Percentiles rank a stretch among this genome's conserved stretches.
Conservation (phyloP, 2,888 invertebrate species). For the Euzophera pinguis region DNA sequence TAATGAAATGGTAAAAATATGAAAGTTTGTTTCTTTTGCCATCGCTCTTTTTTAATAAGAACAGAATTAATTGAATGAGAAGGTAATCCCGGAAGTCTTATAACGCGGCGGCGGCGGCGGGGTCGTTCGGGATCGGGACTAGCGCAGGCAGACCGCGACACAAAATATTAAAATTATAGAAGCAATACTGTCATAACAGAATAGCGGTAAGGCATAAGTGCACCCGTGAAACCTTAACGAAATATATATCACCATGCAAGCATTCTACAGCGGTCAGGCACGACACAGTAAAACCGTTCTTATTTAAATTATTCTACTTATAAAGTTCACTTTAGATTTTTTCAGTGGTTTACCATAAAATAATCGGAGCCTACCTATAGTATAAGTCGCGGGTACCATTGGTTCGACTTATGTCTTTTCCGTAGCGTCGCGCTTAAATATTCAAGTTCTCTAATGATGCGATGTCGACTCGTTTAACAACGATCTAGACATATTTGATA, state of each 20-base stretch:
- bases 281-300: too few relatives aligned
- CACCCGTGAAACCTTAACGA: too few relatives aligned
- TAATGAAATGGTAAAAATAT: neutral
- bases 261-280: too few relatives aligned
- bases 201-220: too few relatives aligned
- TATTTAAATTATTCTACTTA: too few relatives aligned
- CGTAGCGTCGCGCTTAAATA: conserved; percentile 21
- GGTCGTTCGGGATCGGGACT: conserved; percentile 40
- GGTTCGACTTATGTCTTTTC: too few relatives aligned
- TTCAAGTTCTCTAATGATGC: conserved; percentile 71
- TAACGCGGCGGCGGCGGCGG: too few relatives aligned
- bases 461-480: conserved; percentile 30
- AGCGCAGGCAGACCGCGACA: conserved; percentile 41
- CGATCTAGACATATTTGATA: neutral
- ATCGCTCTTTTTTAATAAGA: conserved; percentile 53
- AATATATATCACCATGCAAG: too few relatives aligned
- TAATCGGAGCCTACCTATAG: too few relatives aligned
- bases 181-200: neutral
- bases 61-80: conserved; percentile 65
- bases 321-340: too few relatives aligned
- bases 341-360: too few relatives aligned
- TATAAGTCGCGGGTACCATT: too few relatives aligned
- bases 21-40: conserved; percentile 27
- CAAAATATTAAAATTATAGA: neutral
- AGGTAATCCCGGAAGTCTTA: conserved; percentile 62